Percentiles rank a stretch among this genome's conserved stretches.
phyloP scores from a whole-genome alignment of 2,113 vertebrate species.

The Mixornis gularis region DNA sequence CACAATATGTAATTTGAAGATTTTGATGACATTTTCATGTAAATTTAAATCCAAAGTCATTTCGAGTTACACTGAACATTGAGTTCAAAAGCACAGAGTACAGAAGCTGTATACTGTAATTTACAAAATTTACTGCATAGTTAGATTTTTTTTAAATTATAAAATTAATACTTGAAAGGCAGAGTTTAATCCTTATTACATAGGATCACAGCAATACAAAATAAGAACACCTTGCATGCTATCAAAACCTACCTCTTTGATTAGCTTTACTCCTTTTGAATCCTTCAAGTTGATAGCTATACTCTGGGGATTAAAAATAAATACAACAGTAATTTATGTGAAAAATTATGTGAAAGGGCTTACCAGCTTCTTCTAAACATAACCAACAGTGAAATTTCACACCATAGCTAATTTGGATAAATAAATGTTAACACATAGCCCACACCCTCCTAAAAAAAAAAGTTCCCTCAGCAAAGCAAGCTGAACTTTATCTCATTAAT shows the following conservation, averaged over 20 bases:
- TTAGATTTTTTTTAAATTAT: neutral
- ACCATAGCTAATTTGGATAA: neutral
- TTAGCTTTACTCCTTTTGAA: slow-evolving; percentile 77
- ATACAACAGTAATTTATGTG: neutral
- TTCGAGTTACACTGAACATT: neutral
- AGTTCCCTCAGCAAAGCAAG: neutral
- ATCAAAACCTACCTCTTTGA: slow-evolving; percentile 79
- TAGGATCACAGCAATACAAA: neutral
- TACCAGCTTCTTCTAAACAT: neutral
- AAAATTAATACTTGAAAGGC: neutral
- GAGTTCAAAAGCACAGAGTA: neutral
- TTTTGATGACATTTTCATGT: neutral
- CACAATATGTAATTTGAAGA: neutral
- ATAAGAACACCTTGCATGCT: neutral
- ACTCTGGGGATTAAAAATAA: slow-evolving; percentile 76
- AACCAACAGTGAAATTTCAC: neutral
- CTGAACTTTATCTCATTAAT: neutral
- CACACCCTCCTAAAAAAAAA: neutral
- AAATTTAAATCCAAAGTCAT: neutral
- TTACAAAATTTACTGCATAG: neutral
- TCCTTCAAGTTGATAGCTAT: slow-evolving; percentile 90
- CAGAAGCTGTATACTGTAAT: neutral
- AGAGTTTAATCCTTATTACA: neutral
- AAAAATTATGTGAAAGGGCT: neutral
- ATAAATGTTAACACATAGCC: neutral